Conservation (phyloP, 1,140 invertebrate species). For the Drosophila jambulina region DNA sequence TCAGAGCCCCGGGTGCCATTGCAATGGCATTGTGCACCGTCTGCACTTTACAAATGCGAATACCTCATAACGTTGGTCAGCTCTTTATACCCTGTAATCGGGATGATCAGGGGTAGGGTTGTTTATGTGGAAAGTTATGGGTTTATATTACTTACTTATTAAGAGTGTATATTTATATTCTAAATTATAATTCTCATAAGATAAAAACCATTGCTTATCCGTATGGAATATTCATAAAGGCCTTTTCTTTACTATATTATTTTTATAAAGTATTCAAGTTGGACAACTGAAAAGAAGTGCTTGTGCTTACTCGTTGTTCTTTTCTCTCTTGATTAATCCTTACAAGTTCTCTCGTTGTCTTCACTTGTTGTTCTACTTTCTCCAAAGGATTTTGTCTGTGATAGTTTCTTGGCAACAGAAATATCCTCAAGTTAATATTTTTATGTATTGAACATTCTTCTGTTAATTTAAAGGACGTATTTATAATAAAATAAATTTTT, state of each 20-base stretch:
- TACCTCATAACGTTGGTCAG: conserved; percentile 76
- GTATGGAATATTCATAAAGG: background rate
- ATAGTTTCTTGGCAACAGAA: background rate
- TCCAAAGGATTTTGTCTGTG: background rate
- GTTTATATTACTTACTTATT: no score
- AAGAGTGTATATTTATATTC: background rate
- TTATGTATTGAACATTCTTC: background rate
- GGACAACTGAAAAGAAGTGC: background rate
- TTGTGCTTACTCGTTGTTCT: background rate
- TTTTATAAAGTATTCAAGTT: background rate
- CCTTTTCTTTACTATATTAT: background rate
- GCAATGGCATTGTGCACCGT: conserved; percentile 68
- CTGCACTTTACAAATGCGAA: conserved; percentile 72
- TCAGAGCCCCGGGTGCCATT: conserved; percentile 8
- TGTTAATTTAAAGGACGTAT: background rate
- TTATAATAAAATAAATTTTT: background rate
- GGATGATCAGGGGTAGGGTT: background rate
- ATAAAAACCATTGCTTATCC: background rate
- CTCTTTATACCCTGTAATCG: conserved; percentile 10
- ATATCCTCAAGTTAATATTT: background rate
- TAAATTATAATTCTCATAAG: background rate
- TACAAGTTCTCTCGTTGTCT: background rate
- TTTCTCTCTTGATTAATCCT: background rate
- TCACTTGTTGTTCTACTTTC: background rate
- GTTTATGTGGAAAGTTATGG: no score